Conservation (phyloP, 2,113 vertebrate genomes). For the Trogon surrucura region DNA sequence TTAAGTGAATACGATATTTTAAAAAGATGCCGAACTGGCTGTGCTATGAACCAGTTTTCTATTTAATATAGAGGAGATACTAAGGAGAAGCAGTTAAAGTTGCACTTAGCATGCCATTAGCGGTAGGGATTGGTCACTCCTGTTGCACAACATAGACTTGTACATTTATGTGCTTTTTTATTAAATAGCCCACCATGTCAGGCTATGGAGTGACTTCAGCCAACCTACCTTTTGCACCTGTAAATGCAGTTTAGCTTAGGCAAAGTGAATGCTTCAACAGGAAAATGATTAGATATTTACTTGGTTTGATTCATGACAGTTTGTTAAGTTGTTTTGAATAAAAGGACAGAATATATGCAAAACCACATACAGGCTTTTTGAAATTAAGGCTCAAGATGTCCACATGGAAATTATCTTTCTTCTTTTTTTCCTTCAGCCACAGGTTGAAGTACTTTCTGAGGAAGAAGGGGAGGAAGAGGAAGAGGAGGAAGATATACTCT, state of each 20-base stretch:
- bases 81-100: background rate
- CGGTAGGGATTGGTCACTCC: background rate
- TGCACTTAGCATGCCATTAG: background rate
- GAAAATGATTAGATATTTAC: background rate
- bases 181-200: background rate
- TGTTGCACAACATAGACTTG: background rate
- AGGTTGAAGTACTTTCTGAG: conserved; percentile 98
- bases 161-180: background rate
- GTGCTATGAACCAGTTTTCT: background rate
- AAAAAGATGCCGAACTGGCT: background rate
- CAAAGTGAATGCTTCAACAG: background rate
- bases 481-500: conserved; percentile 97
- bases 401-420: background rate
- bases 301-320: background rate
- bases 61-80: background rate
- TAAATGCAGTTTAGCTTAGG: background rate
- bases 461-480: conserved; percentile 98
- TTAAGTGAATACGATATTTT: background rate
- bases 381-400: background rate
- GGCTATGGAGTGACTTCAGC: background rate
- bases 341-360: background rate
- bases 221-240: background rate
- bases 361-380: background rate
- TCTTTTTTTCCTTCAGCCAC: conserved; percentile 78
- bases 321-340: background rate